These are phyloP conservation scores for Mesorhabditis spiculigera DNA, from an alignment of 2,888 invertebrate genomes.

Conservation along the genomic window DNA sequence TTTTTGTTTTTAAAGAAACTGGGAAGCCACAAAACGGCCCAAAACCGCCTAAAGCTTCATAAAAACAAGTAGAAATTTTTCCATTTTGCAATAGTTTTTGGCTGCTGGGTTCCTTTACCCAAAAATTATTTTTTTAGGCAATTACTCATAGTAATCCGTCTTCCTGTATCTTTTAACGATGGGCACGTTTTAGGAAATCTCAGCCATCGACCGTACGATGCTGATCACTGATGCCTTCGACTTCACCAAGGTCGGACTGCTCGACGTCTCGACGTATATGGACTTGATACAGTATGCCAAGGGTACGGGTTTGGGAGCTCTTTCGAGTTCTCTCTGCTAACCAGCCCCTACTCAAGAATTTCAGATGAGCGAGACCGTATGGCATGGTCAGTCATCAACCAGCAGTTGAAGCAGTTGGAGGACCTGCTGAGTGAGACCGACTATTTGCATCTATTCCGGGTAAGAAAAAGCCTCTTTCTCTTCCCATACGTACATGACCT, in stretches of 20 bases:
- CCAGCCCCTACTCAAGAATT: constrained; percentile 2
- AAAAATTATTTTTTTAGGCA: too few relatives aligned
- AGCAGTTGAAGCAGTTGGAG: constrained; percentile 37
- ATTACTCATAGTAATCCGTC: too few relatives aligned
- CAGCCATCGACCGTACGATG: constrained; percentile 39
- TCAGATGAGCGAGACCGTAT: constrained; percentile 40
- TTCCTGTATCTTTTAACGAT: too few relatives aligned
- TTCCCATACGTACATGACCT: not conserved
- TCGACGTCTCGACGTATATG: constrained; percentile 35
- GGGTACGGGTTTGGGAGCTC: constrained; percentile 18
- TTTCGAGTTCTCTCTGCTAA: not conserved
- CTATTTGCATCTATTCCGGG: constrained; percentile 29
- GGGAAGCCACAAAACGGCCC: not conserved
- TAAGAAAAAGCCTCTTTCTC: not conserved
- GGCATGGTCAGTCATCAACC: constrained; percentile 42
- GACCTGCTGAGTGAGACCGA: constrained; percentile 35
- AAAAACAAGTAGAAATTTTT: too few relatives aligned
- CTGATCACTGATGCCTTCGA: constrained; percentile 46
- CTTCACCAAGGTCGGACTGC: constrained; percentile 33
- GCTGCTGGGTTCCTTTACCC: too few relatives aligned
- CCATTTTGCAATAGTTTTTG: too few relatives aligned
- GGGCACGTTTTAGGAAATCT: constrained; percentile 20
- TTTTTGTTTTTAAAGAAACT: not conserved
- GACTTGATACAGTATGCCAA: constrained; percentile 40
- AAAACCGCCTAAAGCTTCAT: not conserved